Evolutionary conservation across 2,113 vertebrate genomes (phyloP).

Genomic region (Myotis brandtii): DNA sequence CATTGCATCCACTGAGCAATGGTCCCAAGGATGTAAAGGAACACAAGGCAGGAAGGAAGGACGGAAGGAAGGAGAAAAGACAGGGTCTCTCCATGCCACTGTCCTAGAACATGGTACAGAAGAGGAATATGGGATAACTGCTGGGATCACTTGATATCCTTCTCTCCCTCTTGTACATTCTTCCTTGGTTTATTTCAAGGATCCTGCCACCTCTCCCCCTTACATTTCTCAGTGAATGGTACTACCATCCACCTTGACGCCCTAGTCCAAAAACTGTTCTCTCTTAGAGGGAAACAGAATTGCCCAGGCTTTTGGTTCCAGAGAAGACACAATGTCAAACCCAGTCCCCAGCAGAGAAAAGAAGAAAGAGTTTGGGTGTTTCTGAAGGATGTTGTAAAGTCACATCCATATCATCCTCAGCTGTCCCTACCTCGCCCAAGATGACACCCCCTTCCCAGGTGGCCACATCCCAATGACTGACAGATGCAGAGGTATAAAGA

Average conservation of each 20-base stretch:
- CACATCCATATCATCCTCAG: neutral
- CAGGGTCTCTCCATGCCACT: neutral
- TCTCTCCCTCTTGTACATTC: neutral
- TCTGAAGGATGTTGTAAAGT: neutral
- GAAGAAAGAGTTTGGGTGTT: neutral
- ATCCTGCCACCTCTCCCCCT: neutral
- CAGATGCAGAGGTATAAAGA: neutral
- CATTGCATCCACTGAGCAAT: neutral
- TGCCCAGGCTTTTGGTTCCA: neutral
- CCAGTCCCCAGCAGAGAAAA: neutral
- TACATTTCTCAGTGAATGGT: neutral
- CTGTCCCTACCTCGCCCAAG: neutral
- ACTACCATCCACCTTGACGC: neutral
- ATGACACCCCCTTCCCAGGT: neutral
- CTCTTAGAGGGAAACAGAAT: neutral
- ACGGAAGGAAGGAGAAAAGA: neutral
- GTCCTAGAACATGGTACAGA: neutral
- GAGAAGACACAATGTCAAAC: neutral
- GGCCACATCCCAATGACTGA: neutral
- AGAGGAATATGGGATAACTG: neutral
- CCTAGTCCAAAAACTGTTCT: neutral
- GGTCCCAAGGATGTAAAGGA: neutral
- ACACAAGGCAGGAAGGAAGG: neutral
- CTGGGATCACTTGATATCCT: neutral
- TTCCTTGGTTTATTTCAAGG: neutral